These are phyloP conservation scores for Pygocentrus nattereri DNA, from an alignment of 2,797 vertebrate genomes.

Conservation along the genomic window DNA sequence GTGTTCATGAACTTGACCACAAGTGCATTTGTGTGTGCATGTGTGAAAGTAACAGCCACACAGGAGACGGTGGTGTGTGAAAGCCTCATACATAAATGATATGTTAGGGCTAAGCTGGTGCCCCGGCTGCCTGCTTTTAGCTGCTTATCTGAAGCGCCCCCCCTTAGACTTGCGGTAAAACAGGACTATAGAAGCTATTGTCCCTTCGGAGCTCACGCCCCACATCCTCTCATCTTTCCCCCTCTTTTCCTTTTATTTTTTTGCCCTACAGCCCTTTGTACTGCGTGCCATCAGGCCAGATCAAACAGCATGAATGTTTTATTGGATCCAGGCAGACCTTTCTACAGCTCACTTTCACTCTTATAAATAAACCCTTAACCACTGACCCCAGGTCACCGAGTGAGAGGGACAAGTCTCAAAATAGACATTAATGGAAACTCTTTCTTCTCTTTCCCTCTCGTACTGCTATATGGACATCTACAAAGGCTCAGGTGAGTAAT, in stretches of 20 bases:
- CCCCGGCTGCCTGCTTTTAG: conserved; percentile 5
- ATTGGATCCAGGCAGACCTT: conserved; percentile 33
- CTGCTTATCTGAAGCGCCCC: conserved; percentile 16
- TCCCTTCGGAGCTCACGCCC: conserved; percentile 17
- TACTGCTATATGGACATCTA: conserved; percentile 84
- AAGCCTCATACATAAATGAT: conserved; percentile 42
- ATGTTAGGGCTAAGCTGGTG: conserved; percentile 18
- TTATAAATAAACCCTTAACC: conserved; percentile 47
- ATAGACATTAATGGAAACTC: conserved; percentile 78
- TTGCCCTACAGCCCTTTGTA: conserved; percentile 32
- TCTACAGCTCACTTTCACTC: conserved; percentile 44
- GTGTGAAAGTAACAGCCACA: conserved; percentile 9
- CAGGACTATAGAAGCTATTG: conserved; percentile 28
- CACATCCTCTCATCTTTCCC: conserved; percentile 6
- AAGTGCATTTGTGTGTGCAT: conserved; percentile 8
- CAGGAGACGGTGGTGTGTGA: conserved; percentile 17
- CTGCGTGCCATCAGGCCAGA: conserved; percentile 38
- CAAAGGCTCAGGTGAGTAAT: conserved; percentile 90
- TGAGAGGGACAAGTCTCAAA: conserved; percentile 2
- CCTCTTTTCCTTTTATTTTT: conserved; percentile 14
- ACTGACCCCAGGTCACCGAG: neutral
- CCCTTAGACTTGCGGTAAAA: conserved; percentile 20
- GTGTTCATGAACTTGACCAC: neutral
- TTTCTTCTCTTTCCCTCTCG: conserved; percentile 60
- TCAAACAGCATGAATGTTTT: conserved; percentile 50